phyloP scores from a whole-genome alignment of 2,113 vertebrate species.

The Xyrauchen texanus region DNA sequence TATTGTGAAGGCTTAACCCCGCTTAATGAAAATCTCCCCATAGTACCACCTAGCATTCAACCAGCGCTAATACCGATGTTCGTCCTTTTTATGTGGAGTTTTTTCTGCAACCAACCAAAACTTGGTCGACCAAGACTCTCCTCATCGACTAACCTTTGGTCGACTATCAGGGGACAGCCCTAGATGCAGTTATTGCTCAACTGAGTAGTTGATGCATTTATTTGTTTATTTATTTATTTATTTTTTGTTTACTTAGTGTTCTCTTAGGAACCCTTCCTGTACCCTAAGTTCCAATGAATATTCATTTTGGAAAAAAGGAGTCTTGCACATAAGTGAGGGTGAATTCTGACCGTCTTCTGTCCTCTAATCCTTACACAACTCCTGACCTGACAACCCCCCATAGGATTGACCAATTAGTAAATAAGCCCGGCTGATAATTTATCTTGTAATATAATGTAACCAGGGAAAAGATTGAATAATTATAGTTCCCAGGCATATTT shows the following conservation, averaged over 20 bases:
- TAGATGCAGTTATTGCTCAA: background rate
- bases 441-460: background rate
- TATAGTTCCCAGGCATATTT: no score
- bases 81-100: no score
- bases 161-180: no score
- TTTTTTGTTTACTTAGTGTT: no score
- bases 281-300: background rate
- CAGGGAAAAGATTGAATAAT: no score
- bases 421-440: slow-evolving; percentile 12
- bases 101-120: no score
- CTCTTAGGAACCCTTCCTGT: background rate
- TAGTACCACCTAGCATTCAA: no score
- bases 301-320: background rate
- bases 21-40: no score
- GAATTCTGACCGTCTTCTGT: background rate
- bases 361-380: background rate
- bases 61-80: no score
- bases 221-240: background rate
- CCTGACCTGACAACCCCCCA: background rate
- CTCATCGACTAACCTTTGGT: no score
- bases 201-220: background rate
- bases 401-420: background rate
- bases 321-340: background rate
- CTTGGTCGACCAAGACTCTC: no score
- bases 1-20: no score